These are phyloP conservation scores for Dryadula phaetusa DNA, from an alignment of 2,888 invertebrate genomes.

Conservation along the genomic window DNA sequence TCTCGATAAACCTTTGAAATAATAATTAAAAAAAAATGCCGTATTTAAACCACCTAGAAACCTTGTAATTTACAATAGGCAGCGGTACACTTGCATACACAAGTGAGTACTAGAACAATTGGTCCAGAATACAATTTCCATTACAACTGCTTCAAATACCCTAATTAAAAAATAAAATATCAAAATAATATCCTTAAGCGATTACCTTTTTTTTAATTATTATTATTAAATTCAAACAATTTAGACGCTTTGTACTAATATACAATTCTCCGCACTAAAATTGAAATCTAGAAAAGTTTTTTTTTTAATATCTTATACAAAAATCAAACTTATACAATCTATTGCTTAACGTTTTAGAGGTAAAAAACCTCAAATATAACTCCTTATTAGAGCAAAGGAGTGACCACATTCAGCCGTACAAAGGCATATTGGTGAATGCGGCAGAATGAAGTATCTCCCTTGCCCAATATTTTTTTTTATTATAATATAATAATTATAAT, in stretches of 20 bases:
- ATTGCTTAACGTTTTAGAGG: slow-evolving; percentile 63
- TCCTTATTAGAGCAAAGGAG: slow-evolving; percentile 48
- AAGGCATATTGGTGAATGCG: slow-evolving; percentile 13
- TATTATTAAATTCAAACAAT: slow-evolving; percentile 45
- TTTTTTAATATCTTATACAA: slow-evolving; percentile 59
- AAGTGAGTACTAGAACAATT: slow-evolving; percentile 57
- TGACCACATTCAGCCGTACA: slow-evolving; percentile 54
- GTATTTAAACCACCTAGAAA: slow-evolving; percentile 29
- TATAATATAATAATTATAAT: slow-evolving; percentile 40
- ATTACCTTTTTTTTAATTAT: background rate
- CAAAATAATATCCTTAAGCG: slow-evolving; percentile 70
- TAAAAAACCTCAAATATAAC: slow-evolving; percentile 44
- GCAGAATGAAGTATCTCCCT: slow-evolving; percentile 46
- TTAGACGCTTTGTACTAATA: slow-evolving; percentile 76
- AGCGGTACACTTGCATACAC: slow-evolving; percentile 60
- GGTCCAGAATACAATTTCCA: slow-evolving; percentile 59
- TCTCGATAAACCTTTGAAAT: background rate
- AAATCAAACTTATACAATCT: slow-evolving; percentile 59
- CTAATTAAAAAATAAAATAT: slow-evolving; percentile 61
- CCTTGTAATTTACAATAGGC: slow-evolving; percentile 55
- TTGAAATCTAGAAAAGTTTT: slow-evolving; percentile 61
- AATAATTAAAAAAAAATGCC: background rate
- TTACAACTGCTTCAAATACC: slow-evolving; percentile 50
- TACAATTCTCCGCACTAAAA: slow-evolving; percentile 68
- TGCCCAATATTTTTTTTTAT: slow-evolving; percentile 47